Conservation (phyloP, 2,113 vertebrate species). For the Propithecus coquereli region DNA sequence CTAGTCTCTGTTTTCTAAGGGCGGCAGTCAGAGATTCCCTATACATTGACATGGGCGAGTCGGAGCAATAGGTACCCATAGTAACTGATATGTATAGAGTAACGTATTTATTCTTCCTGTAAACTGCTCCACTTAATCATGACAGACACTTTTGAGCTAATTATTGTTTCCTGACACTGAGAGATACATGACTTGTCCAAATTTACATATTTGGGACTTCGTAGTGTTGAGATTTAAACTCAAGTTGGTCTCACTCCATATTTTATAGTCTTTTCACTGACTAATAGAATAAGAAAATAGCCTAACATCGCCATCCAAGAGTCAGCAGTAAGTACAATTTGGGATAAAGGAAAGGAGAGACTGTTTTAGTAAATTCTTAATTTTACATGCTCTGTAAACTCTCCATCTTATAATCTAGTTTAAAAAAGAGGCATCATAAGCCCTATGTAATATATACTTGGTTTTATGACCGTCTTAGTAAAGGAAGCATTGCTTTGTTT, state of each 20-base stretch:
- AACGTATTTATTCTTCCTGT: neutral
- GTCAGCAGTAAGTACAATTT: neutral
- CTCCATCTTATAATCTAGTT: neutral
- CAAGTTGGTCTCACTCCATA: neutral
- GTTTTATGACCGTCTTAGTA: neutral
- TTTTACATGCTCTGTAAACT: neutral
- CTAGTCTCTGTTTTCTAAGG: neutral
- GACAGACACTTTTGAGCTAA: neutral
- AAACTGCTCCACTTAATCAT: neutral
- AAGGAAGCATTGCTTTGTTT: neutral
- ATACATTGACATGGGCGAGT: neutral
- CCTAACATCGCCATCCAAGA: neutral
- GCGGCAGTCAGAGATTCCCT: neutral
- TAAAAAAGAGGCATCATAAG: neutral
- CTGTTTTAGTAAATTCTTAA: neutral
- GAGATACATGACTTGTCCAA: neutral
- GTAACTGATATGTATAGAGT: neutral
- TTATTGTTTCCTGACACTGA: neutral
- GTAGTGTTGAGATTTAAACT: neutral
- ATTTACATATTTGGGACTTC: neutral
- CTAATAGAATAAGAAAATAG: neutral
- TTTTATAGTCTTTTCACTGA: neutral
- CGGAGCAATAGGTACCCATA: neutral
- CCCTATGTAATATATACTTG: neutral
- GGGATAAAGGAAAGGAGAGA: neutral